phyloP scores from a whole-genome alignment of 2,113 vertebrate genomes.

The Notechis scutatus region DNA sequence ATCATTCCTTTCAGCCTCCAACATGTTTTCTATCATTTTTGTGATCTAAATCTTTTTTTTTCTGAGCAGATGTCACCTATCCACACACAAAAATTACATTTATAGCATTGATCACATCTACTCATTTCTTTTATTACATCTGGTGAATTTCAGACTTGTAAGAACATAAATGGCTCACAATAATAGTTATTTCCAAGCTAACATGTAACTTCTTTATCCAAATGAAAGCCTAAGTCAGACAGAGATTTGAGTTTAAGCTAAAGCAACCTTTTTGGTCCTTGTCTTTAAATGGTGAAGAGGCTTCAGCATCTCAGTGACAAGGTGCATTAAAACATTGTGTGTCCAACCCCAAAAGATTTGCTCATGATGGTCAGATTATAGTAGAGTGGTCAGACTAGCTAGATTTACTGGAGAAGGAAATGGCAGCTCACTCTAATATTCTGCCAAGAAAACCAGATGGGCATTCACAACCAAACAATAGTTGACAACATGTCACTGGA shows the following conservation, averaged over 20 bases:
- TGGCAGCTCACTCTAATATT: neutral
- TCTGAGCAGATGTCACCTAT: neutral
- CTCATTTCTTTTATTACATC: neutral
- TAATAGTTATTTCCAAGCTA: neutral
- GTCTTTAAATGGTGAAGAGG: neutral
- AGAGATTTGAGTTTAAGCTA: neutral
- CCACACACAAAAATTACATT: neutral
- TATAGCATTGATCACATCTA: neutral
- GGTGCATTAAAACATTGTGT: neutral
- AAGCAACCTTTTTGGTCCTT: neutral
- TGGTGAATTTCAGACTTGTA: neutral
- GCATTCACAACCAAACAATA: neutral
- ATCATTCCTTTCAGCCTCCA: neutral
- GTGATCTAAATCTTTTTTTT: neutral
- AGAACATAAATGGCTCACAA: neutral
- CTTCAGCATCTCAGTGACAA: neutral
- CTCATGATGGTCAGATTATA: neutral
- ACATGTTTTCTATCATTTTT: neutral
- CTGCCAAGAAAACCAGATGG: neutral
- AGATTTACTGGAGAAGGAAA: neutral
- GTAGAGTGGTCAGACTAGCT: neutral
- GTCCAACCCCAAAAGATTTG: neutral
- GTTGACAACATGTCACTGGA: neutral
- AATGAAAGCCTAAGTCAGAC: neutral
- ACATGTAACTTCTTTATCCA: neutral